A percentile compares a stretch with the other conserved stretches of the same genome.
Evolutionary conservation across 2,113 vertebrate genomes (phyloP).

Genomic region (Centrocercus urophasianus): DNA sequence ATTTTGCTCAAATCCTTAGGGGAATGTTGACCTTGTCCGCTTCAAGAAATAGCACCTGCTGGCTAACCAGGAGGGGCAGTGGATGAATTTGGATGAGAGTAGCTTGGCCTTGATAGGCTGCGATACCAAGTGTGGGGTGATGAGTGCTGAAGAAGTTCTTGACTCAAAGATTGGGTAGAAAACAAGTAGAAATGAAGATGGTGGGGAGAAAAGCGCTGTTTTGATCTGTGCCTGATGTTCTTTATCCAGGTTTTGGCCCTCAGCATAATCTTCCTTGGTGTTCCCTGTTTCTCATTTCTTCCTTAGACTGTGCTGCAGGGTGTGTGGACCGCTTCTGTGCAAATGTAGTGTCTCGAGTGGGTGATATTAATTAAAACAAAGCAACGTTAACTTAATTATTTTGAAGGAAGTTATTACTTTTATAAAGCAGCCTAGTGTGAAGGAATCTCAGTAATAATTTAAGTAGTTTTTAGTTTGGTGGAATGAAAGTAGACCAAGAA

Average conservation of each 20-base stretch:
- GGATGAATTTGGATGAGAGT: neutral
- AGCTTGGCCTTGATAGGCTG: neutral
- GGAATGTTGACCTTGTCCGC: constrained; percentile 54
- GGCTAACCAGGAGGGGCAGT: neutral
- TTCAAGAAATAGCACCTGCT: constrained; percentile 26
- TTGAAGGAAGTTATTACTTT: neutral
- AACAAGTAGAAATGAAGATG: neutral
- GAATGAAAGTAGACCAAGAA: neutral
- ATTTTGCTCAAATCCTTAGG: constrained; percentile 38
- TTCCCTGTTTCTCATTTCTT: neutral
- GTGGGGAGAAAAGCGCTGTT: neutral
- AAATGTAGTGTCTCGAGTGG: neutral
- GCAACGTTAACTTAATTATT: neutral
- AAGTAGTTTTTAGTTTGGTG: constrained; percentile 16
- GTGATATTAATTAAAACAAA: constrained; percentile 3
- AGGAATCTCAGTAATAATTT: neutral
- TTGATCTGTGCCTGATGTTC: neutral
- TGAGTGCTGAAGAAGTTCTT: neutral
- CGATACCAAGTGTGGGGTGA: neutral
- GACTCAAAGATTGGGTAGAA: neutral
- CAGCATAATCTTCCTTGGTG: neutral
- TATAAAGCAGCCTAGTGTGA: neutral
- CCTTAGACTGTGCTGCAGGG: neutral
- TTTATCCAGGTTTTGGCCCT: neutral
- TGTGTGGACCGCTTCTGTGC: neutral